These are phyloP conservation scores for Drosophila suzukii DNA, from an alignment of 1,140 invertebrate species.

Conservation along the genomic window DNA sequence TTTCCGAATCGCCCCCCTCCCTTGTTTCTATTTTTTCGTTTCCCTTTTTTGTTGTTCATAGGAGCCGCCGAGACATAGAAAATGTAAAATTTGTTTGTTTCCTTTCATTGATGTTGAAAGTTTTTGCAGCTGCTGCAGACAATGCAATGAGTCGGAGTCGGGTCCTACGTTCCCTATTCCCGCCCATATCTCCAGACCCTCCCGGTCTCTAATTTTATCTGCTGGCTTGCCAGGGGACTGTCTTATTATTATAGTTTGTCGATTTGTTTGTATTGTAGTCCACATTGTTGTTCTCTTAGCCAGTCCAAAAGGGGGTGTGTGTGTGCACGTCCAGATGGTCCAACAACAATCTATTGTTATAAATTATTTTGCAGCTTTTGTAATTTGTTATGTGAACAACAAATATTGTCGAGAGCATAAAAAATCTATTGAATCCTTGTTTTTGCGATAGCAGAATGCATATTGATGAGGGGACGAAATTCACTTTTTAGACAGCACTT, in stretches of 20 bases:
- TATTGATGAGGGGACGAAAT: neutral
- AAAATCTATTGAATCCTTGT: slow-evolving; percentile 14
- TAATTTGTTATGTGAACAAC: slow-evolving; percentile 64
- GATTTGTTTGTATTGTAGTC: slow-evolving; percentile 67
- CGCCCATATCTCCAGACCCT: slow-evolving; percentile 3
- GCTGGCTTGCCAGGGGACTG: slow-evolving; percentile 55
- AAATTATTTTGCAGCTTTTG: slow-evolving; percentile 68
- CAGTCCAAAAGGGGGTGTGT: slow-evolving; percentile 10
- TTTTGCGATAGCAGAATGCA: neutral
- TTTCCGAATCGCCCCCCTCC: slow-evolving; percentile 4
- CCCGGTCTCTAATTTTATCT: slow-evolving; percentile 41
- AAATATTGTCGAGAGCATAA: slow-evolving; percentile 41
- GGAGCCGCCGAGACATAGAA: slow-evolving; percentile 54
- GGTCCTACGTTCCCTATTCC: neutral
- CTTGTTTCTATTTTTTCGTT: slow-evolving; percentile 3
- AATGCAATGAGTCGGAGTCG: slow-evolving; percentile 55
- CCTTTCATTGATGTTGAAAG: slow-evolving; percentile 73
- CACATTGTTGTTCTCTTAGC: slow-evolving; percentile 56
- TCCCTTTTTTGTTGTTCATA: slow-evolving; percentile 17
- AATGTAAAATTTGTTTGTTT: slow-evolving; percentile 77
- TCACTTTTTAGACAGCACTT: neutral
- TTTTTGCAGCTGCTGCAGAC: slow-evolving; percentile 75
- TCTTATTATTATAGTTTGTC: slow-evolving; percentile 72
- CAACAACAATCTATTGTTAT: slow-evolving; percentile 63
- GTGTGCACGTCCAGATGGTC: slow-evolving; percentile 45